Base-by-base conservation (phyloP, 2,888 invertebrate genomes). In the Slavum lentiscoides region DNA sequence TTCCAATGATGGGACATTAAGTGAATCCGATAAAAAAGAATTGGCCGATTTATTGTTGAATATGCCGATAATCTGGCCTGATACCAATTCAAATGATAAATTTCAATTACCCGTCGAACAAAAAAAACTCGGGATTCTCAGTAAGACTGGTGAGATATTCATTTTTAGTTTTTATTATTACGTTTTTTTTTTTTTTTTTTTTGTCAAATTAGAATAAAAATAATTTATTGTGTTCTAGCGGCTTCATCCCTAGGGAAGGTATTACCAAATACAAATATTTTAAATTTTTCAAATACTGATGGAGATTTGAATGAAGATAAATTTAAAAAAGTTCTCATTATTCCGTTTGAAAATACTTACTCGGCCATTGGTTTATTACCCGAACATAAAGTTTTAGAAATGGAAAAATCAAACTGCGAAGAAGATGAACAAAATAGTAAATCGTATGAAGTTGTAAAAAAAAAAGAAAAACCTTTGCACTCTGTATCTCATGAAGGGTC, bases 401-500 rank as follows among this genome's bases (percentile, higher is more conserved):
- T 72, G 21, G 80, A 70, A 80, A 80, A 80, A 58, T 64, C 21
- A n/a, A 72, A 80, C n/a, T 66, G 43, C 6, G 58, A 66, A 80
- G 80, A 69, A 37, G 53, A 72, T 66, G 70, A 70, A 1, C 72
- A 72, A 80, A 68, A 59, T 21, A 64, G 70, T 23, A 80, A 80
- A 59, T 8, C 39, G 8, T 80, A 80, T 72, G 83, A 82, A 74
- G 82, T 84, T 68, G 82, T 83, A 0, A 88, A 88, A 74, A 86
- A 89, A 9, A 88, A 87, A 82, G 90, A 89, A 84, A 91, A 91
- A 85, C 80, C 80, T 21, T 6, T 80, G 3, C 89, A 83, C 96
- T 96, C 87, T 94, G 94, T 0, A 88, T 94, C 69, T 94, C 94
- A 80, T 85, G 97, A 97, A 87, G 96, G 95, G 37, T 96, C 94